Percentiles rank a stretch among this genome's conserved stretches.
phyloP scores from a whole-genome alignment of 2,797 vertebrate species.

The Carapus acus region DNA sequence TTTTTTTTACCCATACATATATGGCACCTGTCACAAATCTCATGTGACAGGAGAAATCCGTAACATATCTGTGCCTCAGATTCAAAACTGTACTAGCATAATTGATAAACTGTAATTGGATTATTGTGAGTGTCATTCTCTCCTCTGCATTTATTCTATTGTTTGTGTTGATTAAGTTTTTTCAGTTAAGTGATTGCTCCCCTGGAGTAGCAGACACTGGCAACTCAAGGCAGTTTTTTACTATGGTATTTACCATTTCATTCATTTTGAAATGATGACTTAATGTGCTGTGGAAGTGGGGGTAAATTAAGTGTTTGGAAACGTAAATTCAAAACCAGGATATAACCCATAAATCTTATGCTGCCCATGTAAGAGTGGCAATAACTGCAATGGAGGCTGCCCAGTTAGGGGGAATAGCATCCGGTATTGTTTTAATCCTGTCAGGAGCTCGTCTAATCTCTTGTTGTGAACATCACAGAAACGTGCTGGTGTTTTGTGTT shows the following conservation, averaged over 20 bases:
- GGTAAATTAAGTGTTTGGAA: constrained; percentile 41
- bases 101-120: no score
- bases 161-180: neutral
- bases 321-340: constrained; percentile 30
- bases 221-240: constrained; percentile 21
- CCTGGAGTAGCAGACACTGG: constrained; percentile 27
- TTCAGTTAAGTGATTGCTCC: no score
- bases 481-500: constrained; percentile 58
- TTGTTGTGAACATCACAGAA: constrained; percentile 64
- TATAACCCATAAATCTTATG: constrained; percentile 44
- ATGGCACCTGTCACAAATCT: no score
- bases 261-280: constrained; percentile 54
- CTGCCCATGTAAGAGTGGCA: constrained; percentile 52
- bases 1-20: no score
- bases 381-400: constrained; percentile 41
- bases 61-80: no score
- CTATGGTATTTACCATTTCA: no score
- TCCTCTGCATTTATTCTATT: neutral
- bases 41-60: no score
- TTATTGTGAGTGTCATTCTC: no score
- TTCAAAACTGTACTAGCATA: no score
- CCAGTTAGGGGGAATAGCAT: constrained; percentile 48
- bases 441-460: constrained; percentile 66
- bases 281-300: constrained; percentile 24
- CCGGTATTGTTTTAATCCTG: constrained; percentile 70